Base-by-base conservation (phyloP, 2,113 vertebrate species). In the Takifugu bimaculatus region DNA sequence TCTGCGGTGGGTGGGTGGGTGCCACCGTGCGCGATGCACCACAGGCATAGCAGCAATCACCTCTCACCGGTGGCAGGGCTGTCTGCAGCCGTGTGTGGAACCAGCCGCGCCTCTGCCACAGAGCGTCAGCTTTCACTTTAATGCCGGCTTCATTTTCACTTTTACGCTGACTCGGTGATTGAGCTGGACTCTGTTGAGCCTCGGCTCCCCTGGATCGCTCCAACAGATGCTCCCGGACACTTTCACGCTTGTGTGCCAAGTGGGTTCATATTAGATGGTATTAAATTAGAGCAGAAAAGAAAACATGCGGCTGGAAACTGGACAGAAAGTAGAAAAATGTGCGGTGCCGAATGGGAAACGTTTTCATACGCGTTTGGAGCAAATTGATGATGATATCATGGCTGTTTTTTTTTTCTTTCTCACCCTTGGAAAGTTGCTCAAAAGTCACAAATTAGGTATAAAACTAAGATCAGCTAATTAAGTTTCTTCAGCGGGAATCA, bases 1-100 rank as follows among this genome's bases (percentile, higher is more conserved):
- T 77, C 64, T 53, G 50, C 57, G 63, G 68, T 47, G 55, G 60
- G 48, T 67, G 60, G 60, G 59, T 54, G 58, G 60, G 60, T 54
- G 57, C 44, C 71, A 54, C 42, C 47, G 58, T 47, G 62, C 54
- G 47, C 50, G 49, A 20, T 54, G 25, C 15, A 65, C 55, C 69
- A 66, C 63, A 70, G 27, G 26, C 0, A 5, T 54, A 63, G 54
- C 65, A 65, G 26, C 69, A 48, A 43, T 14, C 51, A 53, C 42
- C 57, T 42, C 42, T 35, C 9, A 50, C 65, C 63, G 54, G 51
- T 26, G 29, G 63, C 26, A 27, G 45, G 27, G 26, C 61, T 15
- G 45, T 45, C 61, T 68, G 74, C 49, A 47, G 13, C 13, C 4
- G 11, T 43, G 48, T 14, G 3, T 50, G 39, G 65, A 68, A 54